A percentile compares a stretch with the other conserved stretches of the same genome.
phyloP scores from a whole-genome alignment of 2,113 vertebrate genomes.

The Callospermophilus lateralis region DNA sequence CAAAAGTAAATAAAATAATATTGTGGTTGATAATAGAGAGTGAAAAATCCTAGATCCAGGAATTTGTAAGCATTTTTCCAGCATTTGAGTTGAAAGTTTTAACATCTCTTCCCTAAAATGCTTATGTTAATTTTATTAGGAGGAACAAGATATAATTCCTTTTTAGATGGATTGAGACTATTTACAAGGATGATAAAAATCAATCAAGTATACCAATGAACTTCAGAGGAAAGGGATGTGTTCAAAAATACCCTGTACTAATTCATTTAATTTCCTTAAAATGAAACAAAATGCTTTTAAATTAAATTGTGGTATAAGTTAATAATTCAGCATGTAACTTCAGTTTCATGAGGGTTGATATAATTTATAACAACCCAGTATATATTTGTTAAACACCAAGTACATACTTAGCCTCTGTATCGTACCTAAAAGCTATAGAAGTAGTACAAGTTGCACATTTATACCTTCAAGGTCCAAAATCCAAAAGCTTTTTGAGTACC shows the following conservation, averaged over 20 bases:
- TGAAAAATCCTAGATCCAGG: neutral
- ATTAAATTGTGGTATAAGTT: conserved; percentile 21
- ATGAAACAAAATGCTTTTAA: conserved; percentile 34
- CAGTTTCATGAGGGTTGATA: neutral
- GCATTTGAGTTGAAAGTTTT: conserved; percentile 10
- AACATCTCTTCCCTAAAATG: conserved; percentile 1
- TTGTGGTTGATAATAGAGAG: neutral
- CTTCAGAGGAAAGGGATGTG: neutral
- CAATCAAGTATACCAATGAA: neutral
- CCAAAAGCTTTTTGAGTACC: neutral
- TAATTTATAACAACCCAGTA: neutral
- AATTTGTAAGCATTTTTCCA: conserved; percentile 46
- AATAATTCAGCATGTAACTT: conserved; percentile 23
- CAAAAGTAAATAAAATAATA: neutral
- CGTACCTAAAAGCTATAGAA: neutral
- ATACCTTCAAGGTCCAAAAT: neutral
- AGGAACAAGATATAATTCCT: neutral
- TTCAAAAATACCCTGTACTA: neutral
- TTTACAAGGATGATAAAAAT: conserved; percentile 30
- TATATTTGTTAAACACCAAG: neutral
- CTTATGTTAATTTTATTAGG: conserved; percentile 4
- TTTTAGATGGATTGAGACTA: neutral
- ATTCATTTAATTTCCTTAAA: conserved; percentile 17
- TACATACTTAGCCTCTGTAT: neutral
- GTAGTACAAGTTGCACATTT: neutral